Evolutionary conservation across 2,888 invertebrate genomes (phyloP), one percentile per base, ranked within the genome.

Genomic region (Incurvaria masculella): DNA sequence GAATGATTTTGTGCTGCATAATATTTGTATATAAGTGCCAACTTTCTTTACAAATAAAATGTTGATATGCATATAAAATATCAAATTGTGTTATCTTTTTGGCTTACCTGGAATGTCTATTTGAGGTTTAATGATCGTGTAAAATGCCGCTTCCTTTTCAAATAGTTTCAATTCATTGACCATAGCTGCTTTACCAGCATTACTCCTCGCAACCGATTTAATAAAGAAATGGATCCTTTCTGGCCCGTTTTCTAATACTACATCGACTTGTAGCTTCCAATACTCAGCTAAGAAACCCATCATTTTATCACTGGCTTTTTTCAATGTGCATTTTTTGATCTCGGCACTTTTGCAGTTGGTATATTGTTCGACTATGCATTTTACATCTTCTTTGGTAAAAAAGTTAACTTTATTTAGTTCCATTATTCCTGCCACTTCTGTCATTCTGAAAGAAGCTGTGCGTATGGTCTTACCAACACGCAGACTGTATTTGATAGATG

Each of bases 231-330:
- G 51, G 2, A 68, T 53, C 1, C 55, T 49, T 55, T 61, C 59
- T 46, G 43, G 57, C 40, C 57, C 51, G n/a, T 49, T 52, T 8
- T 57, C 52, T 44, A 57, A 53, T 8, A 53, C 48, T 21, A 62
- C 33, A 46, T 55, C 49, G 14, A 76, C 64, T 58, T 64, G 59
- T 1, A 76, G 55, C 61, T 65, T 75, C 66, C 66, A 71, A 56
- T 76, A 74, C 53, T 78, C 78, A n/a, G 67, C 60, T 21, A 74
- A 53, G 52, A 71, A 76, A 17, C 78, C 78, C 48, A 78, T 56
- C 72, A 76, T 73, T 57, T 69, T 71, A 11, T 69, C 65, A 57
- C 72, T 75, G 2, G 75, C 73, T 46, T 60, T 61, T 19, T 57
- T 42, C 10, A 71, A 3, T 8, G 8, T 33, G 33, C 8, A 33